These are phyloP conservation scores for Pandemis corylana DNA, from an alignment of 2,888 invertebrate species.

Conservation along the genomic window DNA sequence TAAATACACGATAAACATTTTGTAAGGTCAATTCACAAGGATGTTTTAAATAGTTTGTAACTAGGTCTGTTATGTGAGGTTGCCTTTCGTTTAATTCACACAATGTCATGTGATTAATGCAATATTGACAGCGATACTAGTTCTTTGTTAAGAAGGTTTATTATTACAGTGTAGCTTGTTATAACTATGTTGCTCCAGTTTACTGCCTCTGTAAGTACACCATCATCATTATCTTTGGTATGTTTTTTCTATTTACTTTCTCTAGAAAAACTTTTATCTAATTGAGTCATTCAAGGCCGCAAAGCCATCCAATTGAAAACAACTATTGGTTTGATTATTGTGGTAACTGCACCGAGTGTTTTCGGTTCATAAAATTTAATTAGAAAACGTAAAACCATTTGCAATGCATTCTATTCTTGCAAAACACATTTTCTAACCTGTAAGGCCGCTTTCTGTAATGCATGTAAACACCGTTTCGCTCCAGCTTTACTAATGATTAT, in stretches of 20 bases:
- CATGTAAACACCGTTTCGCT: slow-evolving; percentile 81
- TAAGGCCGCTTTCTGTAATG: slow-evolving; percentile 84
- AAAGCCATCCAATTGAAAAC: not conserved
- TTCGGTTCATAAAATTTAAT: not conserved
- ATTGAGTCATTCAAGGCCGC: slow-evolving; percentile 7
- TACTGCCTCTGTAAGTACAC: not conserved
- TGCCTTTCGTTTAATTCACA: slow-evolving; percentile 24
- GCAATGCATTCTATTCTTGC: slow-evolving; percentile 19
- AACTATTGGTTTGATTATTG: not conserved
- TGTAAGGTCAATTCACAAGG: slow-evolving; percentile 39
- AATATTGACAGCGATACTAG: not conserved
- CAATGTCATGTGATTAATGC: slow-evolving; percentile 10
- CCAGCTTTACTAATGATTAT: slow-evolving; percentile 77
- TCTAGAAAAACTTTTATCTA: not conserved
- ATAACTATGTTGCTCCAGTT: not conserved
- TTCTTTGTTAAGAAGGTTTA: not conserved
- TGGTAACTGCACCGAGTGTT: not conserved
- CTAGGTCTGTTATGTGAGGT: slow-evolving; percentile 23
- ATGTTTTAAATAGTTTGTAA: slow-evolving; percentile 32
- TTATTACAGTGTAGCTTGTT: not conserved
- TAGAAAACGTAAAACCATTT: slow-evolving; percentile 6
- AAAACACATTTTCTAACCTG: slow-evolving; percentile 63
- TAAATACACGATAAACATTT: slow-evolving; percentile 9
- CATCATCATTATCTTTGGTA: not conserved
- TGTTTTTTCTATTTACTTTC: slow-evolving; percentile 1